These are phyloP conservation scores for Leuctra nigra DNA, from an alignment of 2,888 invertebrate species.

Conservation along the genomic window DNA sequence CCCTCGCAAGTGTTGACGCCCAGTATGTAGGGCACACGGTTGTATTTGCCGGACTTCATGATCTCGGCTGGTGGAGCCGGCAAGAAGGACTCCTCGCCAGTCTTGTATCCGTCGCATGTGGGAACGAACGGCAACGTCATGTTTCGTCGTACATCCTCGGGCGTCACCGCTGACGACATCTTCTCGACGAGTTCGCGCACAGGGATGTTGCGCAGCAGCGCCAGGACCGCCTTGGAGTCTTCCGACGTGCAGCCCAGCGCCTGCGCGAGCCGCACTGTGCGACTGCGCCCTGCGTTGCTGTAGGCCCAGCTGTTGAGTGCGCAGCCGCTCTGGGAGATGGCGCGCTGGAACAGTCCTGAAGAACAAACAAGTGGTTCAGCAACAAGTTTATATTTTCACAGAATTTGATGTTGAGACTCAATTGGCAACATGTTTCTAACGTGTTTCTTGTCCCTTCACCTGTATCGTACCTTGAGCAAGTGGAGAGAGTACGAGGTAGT, in stretches of 20 bases:
- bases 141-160: too few relatives aligned
- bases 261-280: slow-evolving; percentile 25
- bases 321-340: slow-evolving; percentile 32
- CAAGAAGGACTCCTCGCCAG: slow-evolving; percentile 20
- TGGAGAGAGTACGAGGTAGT: slow-evolving; percentile 22
- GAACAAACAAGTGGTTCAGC: too few relatives aligned
- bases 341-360: slow-evolving; percentile 31
- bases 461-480: slow-evolving; percentile 19
- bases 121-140: slow-evolving; percentile 24
- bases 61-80: slow-evolving; percentile 19
- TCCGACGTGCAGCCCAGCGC: slow-evolving; percentile 25
- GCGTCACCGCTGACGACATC: too few relatives aligned
- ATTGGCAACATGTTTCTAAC: too few relatives aligned
- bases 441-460: too few relatives aligned
- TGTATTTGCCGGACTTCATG: slow-evolving; percentile 22
- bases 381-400: too few relatives aligned
- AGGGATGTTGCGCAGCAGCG: slow-evolving; percentile 27
- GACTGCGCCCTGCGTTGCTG: not conserved
- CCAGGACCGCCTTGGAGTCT: slow-evolving; percentile 24
- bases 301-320: slow-evolving; percentile 30
- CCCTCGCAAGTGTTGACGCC: slow-evolving; percentile 22
- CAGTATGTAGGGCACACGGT: slow-evolving; percentile 28
- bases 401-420: too few relatives aligned
- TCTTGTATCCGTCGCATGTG: not conserved
- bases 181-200: too few relatives aligned